Evolutionary conservation across 2,113 vertebrate genomes (phyloP).

Genomic region (Silurus meridionalis): DNA sequence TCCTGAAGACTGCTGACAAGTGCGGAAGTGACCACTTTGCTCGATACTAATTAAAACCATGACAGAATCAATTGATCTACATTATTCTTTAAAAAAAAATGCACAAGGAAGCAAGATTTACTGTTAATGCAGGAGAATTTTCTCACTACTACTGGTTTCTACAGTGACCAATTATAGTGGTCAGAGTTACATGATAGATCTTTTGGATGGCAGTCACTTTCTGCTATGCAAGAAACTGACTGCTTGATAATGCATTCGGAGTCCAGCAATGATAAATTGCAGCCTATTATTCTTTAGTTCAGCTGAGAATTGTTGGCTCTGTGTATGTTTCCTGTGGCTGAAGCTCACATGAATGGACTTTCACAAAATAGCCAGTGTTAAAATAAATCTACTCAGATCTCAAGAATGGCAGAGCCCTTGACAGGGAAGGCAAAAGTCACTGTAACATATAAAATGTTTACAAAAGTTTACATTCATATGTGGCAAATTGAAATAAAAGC

Average conservation of each 20-base stretch:
- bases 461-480: background rate
- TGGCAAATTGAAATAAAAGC: background rate
- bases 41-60: constrained; percentile 53
- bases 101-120: background rate
- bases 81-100: constrained; percentile 8
- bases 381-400: background rate
- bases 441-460: background rate
- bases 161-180: constrained; percentile 5
- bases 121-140: background rate
- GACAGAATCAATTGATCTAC: constrained; percentile 34
- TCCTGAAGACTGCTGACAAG: constrained; percentile 32
- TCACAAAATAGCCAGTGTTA: background rate
- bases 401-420: background rate
- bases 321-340: constrained; percentile 4
- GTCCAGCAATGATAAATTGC: constrained; percentile 1
- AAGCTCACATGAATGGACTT: constrained; percentile 16
- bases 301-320: background rate
- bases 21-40: background rate
- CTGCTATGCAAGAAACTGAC: constrained; percentile 9
- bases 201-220: constrained; percentile 14
- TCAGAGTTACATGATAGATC: constrained; percentile 20
- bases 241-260: constrained; percentile 27
- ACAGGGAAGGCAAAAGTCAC: background rate
- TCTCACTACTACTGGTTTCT: constrained; percentile 8
- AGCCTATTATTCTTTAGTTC: background rate